Base-by-base conservation (phyloP, 53 echinoderm and acorn worm genomes). In the Hippasteria phrygiana region DNA sequence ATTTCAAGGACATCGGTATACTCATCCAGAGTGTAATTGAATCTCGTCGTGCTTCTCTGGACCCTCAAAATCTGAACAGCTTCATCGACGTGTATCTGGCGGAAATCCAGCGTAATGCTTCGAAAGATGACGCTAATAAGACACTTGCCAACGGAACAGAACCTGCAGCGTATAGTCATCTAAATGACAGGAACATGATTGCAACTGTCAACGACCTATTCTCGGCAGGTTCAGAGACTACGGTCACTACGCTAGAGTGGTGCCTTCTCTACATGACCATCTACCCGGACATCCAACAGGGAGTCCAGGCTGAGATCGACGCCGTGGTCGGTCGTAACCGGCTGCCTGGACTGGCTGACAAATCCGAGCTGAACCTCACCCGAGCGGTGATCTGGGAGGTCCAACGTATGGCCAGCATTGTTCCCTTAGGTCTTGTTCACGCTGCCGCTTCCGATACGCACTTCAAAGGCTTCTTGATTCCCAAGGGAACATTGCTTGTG, bases 281-380 rank as follows among this genome's bases (percentile, higher is more conserved):
- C n/a, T n/a, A n/a, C n/a, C n/a, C n/a, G n/a, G n/a, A n/a, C n/a
- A n/a, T n/a, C n/a, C n/a, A n/a, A n/a, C n/a, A n/a, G n/a, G n/a
- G n/a, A n/a, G n/a, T n/a, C n/a, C n/a, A n/a, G n/a, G n/a, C n/a
- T n/a, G n/a, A n/a, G n/a, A n/a, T n/a, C n/a, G n/a, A n/a, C n/a
- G n/a, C n/a, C n/a, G n/a, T 62, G 17, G 88, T 92, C 14, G 92
- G 92, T 43, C 62, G 83, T n/a, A 62, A 92, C 17, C 81, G 83
- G 63, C 66, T 59, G 64, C 88, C 92, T 8, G 73, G 46, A 43
- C 46, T 92, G 14, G 31, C 80, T 28, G 92, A 92, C 74, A 80
- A 88, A 39, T 74, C 88, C 13, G 45, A 63, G 72, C 22, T 88
- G 71, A 28, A n/a, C n/a, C n/a, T n/a, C n/a, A n/a, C n/a, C n/a